Evolutionary conservation across 2,888 invertebrate species (phyloP).

Genomic region (Vesta saturnalis): DNA sequence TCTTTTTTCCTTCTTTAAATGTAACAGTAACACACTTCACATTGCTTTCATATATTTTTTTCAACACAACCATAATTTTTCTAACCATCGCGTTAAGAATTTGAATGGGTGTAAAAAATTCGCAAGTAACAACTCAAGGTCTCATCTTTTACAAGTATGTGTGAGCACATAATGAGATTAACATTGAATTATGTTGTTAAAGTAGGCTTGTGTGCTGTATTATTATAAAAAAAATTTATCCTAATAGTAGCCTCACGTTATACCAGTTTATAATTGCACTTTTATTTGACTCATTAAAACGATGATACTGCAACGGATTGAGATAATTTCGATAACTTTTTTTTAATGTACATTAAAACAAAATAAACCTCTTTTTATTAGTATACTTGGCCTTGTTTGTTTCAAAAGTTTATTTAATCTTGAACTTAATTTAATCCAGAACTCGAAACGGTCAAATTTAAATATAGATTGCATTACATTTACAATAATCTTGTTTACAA

Average conservation of each 20-base stretch:
- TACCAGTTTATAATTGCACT: too few species aligned
- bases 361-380: background rate
- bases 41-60: background rate
- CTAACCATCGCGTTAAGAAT: slow-evolving; percentile 15
- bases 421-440: background rate
- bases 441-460: background rate
- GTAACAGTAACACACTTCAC: background rate
- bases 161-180: slow-evolving; percentile 25
- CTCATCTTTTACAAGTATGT: slow-evolving; percentile 22
- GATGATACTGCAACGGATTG: background rate
- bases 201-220: background rate
- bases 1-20: too few species aligned
- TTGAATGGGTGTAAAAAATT: slow-evolving; percentile 33
- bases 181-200: slow-evolving; percentile 29
- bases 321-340: background rate
- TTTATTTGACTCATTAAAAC: background rate
- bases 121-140: slow-evolving; percentile 29
- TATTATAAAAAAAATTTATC: background rate
- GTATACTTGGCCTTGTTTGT: slow-evolving; percentile 1
- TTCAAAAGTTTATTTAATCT: background rate
- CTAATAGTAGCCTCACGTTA: background rate
- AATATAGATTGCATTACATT: background rate
- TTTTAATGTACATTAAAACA: background rate
- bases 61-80: slow-evolving; percentile 1
- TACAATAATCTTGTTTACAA: background rate